A percentile compares a stretch with the other conserved stretches of the same genome.
Evolutionary conservation across 1,140 invertebrate species (phyloP).

Genomic region (Agrypnia vestita): DNA sequence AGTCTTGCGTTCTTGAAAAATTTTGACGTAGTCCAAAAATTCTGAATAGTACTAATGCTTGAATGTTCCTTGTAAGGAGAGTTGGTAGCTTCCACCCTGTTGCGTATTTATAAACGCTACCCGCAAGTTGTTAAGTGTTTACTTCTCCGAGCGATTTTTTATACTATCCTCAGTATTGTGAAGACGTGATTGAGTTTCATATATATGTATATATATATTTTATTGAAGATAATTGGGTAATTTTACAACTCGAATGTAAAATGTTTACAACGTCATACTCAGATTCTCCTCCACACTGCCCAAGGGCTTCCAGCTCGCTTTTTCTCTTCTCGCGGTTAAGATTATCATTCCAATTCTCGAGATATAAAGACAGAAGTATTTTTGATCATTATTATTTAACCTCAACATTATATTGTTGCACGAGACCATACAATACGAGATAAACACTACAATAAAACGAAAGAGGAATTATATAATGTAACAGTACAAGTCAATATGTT

Average conservation of each 20-base stretch:
- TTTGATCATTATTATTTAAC: constrained; percentile 34
- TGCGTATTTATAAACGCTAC: no score
- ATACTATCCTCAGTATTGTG: background rate
- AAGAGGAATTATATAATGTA: background rate
- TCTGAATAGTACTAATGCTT: no score
- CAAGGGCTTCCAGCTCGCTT: constrained; percentile 24
- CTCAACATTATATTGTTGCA: constrained; percentile 13
- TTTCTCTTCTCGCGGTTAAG: constrained; percentile 23
- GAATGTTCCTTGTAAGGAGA: no score
- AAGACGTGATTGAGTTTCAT: constrained; percentile 40
- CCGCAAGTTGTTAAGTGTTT: background rate
- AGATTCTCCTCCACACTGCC: constrained; percentile 18
- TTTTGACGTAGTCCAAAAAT: no score
- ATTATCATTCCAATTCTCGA: constrained; percentile 28
- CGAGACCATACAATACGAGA: background rate
- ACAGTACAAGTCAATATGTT: no score
- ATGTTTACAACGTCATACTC: constrained; percentile 45
- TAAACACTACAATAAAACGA: background rate
- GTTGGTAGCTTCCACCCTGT: no score
- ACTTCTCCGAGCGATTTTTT: background rate
- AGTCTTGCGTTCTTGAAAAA: no score
- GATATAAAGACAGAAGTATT: constrained; percentile 8
- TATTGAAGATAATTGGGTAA: constrained; percentile 56
- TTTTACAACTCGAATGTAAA: constrained; percentile 48
- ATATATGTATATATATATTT: no score